phyloP scores from a whole-genome alignment of 2,888 invertebrate genomes.

The Epirrita christyi region DNA sequence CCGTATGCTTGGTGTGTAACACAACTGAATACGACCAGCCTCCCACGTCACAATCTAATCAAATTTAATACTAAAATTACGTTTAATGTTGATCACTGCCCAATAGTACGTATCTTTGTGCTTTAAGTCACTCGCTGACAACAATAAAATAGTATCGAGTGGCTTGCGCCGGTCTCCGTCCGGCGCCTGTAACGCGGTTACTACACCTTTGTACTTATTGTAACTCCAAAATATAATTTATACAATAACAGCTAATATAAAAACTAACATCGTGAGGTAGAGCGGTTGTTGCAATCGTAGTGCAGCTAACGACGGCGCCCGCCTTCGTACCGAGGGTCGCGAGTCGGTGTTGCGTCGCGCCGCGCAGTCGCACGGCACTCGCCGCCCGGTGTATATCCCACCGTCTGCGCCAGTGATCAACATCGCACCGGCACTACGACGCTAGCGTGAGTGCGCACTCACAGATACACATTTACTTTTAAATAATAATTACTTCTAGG shows the following conservation, averaged over 20 bases:
- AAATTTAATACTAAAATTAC: constrained; percentile 82
- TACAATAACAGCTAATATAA: constrained; percentile 82
- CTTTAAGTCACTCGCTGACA: constrained; percentile 80
- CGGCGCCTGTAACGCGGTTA: constrained; percentile 61
- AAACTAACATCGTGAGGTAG: constrained; percentile 79
- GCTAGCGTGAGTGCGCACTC: constrained; percentile 74
- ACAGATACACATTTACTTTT: constrained; percentile 71
- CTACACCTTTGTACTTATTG: constrained; percentile 73
- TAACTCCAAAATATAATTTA: constrained; percentile 82
- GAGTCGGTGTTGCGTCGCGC: constrained; percentile 18
- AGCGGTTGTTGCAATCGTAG: constrained; percentile 70
- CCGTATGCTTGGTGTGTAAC: constrained; percentile 73
- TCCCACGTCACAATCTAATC: constrained; percentile 74
- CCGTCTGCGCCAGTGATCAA: constrained; percentile 72
- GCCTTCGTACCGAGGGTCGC: constrained; percentile 8
- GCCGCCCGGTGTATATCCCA: constrained; percentile 32
- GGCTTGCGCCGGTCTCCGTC: constrained; percentile 72
- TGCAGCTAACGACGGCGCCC: constrained; percentile 45
- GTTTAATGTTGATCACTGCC: constrained; percentile 85
- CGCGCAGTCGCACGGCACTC: constrained; percentile 29
- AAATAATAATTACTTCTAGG: constrained; percentile 80
- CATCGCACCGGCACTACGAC: constrained; percentile 78
- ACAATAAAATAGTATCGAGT: constrained; percentile 75
- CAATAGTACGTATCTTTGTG: constrained; percentile 84
- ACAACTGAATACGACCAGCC: constrained; percentile 75